A percentile compares a stretch with the other conserved stretches of the same genome.
Conservation (phyloP, 2,797 vertebrate species). For the Oreochromis mossambicus region DNA sequence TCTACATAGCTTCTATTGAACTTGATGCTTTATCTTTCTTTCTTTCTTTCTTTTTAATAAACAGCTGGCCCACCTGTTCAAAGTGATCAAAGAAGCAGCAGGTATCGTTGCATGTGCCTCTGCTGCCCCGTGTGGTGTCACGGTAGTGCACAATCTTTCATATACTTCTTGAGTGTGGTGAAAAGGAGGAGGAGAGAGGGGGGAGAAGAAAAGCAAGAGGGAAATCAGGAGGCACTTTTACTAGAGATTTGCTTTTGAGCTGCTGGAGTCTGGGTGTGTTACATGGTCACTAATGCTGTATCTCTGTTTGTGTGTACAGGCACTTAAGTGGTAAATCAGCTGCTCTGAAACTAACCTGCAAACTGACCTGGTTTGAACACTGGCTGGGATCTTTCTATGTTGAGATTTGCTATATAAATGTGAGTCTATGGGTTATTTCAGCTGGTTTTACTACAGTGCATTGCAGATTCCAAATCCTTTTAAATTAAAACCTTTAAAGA, state of each 20-base stretch:
- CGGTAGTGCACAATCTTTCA: not conserved
- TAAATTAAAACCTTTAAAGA: not conserved
- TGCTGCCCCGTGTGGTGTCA: constrained; percentile 68
- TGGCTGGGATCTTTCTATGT: not conserved
- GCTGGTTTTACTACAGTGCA: not conserved
- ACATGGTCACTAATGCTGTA: not conserved
- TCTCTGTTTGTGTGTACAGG: not conserved
- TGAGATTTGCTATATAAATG: not conserved
- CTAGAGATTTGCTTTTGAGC: not conserved
- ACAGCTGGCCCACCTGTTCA: constrained; percentile 4
- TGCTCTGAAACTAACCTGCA: not conserved
- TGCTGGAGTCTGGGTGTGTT: not conserved
- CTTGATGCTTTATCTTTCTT: not conserved
- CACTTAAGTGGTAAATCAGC: not conserved
- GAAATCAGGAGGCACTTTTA: not conserved
- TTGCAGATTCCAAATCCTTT: not conserved
- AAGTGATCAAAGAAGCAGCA: not conserved
- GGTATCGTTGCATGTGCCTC: constrained; percentile 46
- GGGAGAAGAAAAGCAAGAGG: not conserved
- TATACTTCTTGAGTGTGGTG: not conserved
- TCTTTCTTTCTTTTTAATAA: not conserved
- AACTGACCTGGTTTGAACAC: not conserved
- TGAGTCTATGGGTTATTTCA: not conserved
- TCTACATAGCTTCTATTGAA: not conserved
- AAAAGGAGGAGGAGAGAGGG: not conserved